Conservation (phyloP, 2,888 invertebrate species). For the Caenorhabditis sp. region DNA sequence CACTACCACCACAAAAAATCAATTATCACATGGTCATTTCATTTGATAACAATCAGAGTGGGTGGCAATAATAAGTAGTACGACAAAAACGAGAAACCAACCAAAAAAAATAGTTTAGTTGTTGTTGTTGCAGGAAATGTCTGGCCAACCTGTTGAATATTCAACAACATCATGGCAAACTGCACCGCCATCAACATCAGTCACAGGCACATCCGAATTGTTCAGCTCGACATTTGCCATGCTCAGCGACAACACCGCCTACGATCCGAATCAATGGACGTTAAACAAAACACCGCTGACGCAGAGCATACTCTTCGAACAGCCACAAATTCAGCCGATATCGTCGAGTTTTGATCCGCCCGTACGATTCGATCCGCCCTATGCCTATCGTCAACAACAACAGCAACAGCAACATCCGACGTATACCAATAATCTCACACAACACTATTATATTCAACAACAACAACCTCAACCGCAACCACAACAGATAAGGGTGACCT, state of each 20-base stretch:
- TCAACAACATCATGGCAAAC: constrained; percentile 27
- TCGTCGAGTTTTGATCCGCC: constrained; percentile 31
- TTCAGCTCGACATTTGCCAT: constrained; percentile 57
- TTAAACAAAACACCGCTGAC: constrained; percentile 12
- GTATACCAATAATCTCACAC: neutral
- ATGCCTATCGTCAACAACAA: constrained; percentile 17
- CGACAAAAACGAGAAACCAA: no score
- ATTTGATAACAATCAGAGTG: neutral
- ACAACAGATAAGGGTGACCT: neutral
- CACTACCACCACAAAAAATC: neutral
- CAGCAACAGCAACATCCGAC: constrained; percentile 6
- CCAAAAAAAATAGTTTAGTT: neutral
- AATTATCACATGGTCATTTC: neutral
- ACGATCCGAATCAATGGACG: no score
- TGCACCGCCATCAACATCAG: constrained; percentile 33
- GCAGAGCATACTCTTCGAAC: constrained; percentile 32
- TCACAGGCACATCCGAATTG: constrained; percentile 50
- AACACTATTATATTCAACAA: neutral
- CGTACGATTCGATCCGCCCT: constrained; percentile 35
- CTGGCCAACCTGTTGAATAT: constrained; percentile 31
- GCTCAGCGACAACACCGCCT: constrained; percentile 40
- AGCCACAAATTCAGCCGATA: constrained; percentile 38
- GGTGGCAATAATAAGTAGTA: no score
- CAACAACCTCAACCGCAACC: constrained; percentile 13
- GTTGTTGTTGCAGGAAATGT: constrained; percentile 23